Conservation (phyloP, 2,797 vertebrate species). For the Rhinella marina region DNA sequence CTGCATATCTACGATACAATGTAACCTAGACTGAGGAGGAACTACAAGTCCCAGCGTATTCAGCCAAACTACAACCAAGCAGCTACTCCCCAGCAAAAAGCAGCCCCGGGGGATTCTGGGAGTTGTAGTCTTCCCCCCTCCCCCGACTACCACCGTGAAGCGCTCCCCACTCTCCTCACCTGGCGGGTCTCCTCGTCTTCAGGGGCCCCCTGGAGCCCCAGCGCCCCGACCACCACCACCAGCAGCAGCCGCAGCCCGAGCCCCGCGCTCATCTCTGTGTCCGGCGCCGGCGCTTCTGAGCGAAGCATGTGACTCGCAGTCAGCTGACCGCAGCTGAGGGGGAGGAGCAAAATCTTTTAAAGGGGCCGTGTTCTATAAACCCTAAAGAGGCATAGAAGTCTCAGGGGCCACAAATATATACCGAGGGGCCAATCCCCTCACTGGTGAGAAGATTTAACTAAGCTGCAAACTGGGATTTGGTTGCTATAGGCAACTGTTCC, state of each 20-base stretch:
- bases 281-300: background rate
- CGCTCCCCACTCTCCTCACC: background rate
- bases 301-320: constrained; percentile 41
- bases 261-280: background rate
- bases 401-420: too few relatives aligned
- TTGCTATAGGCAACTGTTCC: too few relatives aligned
- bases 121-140: background rate
- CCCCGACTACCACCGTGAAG: too few relatives aligned
- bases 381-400: too few relatives aligned
- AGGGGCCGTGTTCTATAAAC: background rate
- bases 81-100: background rate
- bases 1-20: too few relatives aligned
- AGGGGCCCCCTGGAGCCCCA: background rate
- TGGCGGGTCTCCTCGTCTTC: constrained; percentile 47
- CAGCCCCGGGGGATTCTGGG: background rate
- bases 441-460: too few relatives aligned
- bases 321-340: constrained; percentile 34
- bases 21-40: too few relatives aligned
- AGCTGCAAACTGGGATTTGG: too few relatives aligned
- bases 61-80: background rate
- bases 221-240: background rate
- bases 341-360: background rate
- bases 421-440: too few relatives aligned
- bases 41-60: background rate
- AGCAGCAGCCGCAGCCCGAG: background rate